Evolutionary conservation across 2,113 vertebrate species (phyloP), one percentile per base, ranked within the genome.

Genomic region (Sporophila hypoxantha): DNA sequence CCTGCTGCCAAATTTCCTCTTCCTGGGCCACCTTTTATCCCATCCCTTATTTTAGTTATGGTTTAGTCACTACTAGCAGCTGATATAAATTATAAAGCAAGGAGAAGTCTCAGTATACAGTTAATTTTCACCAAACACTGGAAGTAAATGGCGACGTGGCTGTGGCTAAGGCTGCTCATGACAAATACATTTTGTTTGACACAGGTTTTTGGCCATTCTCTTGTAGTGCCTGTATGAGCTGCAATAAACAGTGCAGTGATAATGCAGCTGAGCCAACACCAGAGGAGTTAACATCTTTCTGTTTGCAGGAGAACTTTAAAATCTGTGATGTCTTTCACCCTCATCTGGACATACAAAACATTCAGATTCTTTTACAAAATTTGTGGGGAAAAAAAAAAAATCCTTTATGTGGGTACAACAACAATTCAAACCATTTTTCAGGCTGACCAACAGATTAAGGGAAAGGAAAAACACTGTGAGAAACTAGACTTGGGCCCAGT

Each of bases 21-120:
- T 67, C 15, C 0, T 1, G 2, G 41, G 37, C 68, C 39, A 4
- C 1, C 0, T 37, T 77, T 59, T 29, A 59, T 27, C 44, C 62
- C 37, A 37, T 32, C 37, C 79, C 76, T 65, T 82, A 16, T 61
- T 47, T 30, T 11, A 56, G 10, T 30, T 56, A 7, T 6, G 8
- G 7, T 56, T 90, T 6, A 30, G 23, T 60, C n/a, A 52, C 56
- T 47, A 0, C 29, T 47, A 49, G 52, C 26, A 62, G 39, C 52
- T 82, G 78, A 37, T 67, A 41, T 3, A 21, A 44, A 12, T 47
- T 13, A 10, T 14, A 9, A 64, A 74, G 8, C 50, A 17, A 67
- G 62, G n/a, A 52, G 12, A 64, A 42, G 60, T 12, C 55, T 50
- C 67, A 60, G 44, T n/a, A 6, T 21, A 2, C 10, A 20, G 39